phyloP scores from a whole-genome alignment of 2,113 vertebrate species.

The Aphyosemion australe region DNA sequence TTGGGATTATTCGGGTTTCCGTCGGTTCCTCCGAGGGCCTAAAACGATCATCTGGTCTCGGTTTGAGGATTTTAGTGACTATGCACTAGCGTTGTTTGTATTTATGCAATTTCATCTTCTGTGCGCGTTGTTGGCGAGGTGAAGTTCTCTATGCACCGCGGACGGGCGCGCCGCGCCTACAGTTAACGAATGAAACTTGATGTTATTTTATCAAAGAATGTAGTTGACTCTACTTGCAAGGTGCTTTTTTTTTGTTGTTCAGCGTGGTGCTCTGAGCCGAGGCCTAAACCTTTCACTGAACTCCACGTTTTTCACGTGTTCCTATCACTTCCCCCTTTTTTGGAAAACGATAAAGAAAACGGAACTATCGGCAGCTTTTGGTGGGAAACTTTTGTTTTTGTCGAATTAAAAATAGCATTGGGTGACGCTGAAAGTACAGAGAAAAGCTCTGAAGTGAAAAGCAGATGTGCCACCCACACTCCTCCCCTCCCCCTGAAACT shows the following conservation, averaged over 20 bases:
- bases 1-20: slow-evolving; percentile 16
- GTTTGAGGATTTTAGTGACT: slow-evolving; percentile 64
- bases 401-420: background rate
- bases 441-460: slow-evolving; percentile 5
- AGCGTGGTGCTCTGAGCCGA: slow-evolving; percentile 37
- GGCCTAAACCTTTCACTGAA: slow-evolving; percentile 26
- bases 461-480: slow-evolving; percentile 19
- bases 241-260: slow-evolving; percentile 49
- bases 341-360: background rate
- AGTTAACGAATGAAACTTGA: slow-evolving; percentile 54
- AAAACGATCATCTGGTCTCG: slow-evolving; percentile 38
- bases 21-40: slow-evolving; percentile 44
- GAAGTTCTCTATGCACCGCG: slow-evolving; percentile 67
- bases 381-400: slow-evolving; percentile 11
- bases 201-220: slow-evolving; percentile 61
- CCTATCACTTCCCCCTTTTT: background rate
- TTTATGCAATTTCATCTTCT: slow-evolving; percentile 74
- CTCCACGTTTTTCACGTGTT: background rate
- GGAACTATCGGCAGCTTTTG: background rate
- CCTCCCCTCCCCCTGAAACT: background rate
- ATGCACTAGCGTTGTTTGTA: slow-evolving; percentile 71
- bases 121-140: slow-evolving; percentile 44
- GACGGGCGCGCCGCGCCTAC: slow-evolving; percentile 47
- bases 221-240: slow-evolving; percentile 46
- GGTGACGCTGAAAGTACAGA: background rate